Evolutionary conservation across 2,888 invertebrate genomes (phyloP), one percentile per base, ranked within the genome.

Genomic region (Ecdyonurus torrentis): DNA sequence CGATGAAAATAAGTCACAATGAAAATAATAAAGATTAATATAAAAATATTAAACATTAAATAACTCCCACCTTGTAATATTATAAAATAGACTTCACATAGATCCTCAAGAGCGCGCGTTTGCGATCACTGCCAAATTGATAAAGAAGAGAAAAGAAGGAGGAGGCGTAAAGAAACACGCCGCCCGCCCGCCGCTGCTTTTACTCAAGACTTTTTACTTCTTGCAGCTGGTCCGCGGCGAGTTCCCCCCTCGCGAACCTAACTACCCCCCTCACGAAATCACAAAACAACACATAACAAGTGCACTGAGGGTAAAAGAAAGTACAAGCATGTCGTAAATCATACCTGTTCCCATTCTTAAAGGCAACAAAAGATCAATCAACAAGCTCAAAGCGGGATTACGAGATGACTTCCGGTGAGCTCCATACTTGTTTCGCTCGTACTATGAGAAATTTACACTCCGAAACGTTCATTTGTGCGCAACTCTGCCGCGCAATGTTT

Each of bases 321-420:
- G 37, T 37, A 37, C 37, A 37, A 64, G 24, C 52, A 25, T 59
- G 65, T 58, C 63, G 64, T 64, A 64, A 64, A 64, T 63, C 66
- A 65, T 67, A 67, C 67, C 66, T 66, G 66, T 66, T 63, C 64
- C 66, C 67, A 65, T 65, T 64, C 65, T 65, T 55, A 62, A 59
- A 65, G 60, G 63, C 65, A 65, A 66, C 67, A 67, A 66, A 67
- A 67, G 67, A 67, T 67, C 67, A 67, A 67, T 67, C 67, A 66
- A 62, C 64, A 64, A 64, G 66, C 66, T 63, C 63, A 64, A 64
- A 66, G 65, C 64, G 64, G 65, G 65, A 66, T 65, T 64, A 66
- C 62, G 64, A 61, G 65, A 65, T 64, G 62, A 63, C 66, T 67
- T 67, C 67, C 67, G 67, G 66, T 64, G 59, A 52, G 62, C 63